Evolutionary conservation across 2,113 vertebrate genomes (phyloP), one percentile per base, ranked within the genome.

Genomic region (Semicossyphus pulcher): DNA sequence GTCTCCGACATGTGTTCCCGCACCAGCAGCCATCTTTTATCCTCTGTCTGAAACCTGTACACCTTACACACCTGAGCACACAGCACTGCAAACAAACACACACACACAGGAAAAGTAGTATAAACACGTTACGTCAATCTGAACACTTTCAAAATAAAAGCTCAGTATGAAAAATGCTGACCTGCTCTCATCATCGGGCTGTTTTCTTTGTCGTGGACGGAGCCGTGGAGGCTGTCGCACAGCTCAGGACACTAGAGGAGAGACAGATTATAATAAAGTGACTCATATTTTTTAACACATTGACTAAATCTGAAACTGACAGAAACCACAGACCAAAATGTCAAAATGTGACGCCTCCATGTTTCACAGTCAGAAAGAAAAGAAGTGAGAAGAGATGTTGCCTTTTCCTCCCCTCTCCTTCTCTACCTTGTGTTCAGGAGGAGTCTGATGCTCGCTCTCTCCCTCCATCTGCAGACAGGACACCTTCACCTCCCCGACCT

Each of bases 1-100:
- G 86, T 87, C 61, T 92, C 91, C 0, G 80, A 87, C 91, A 92
- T 81, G 84, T 89, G 84, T 0, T 92, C 91, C 25, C 79, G 58
- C 10, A 92, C 88, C 78, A 91, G 80, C 82, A 92, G 81, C 88
- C 91, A 86, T 11, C 85, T 31, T 2, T 58, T 67, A 14, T 88
- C 76, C 52, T 88, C 87, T 0, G 78, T 86, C 78, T 83, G 79
- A 51, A 92, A 91, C 68, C 88, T 37, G 87, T 89, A 81, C 45
- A 90, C 31, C 57, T 88, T 88, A 36, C 63, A 88, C 63, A 88
- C 37, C 39, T 77, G 78, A 9, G 60, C 39, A 59, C 87, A 86
- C 48, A 89, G 34, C 47, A 64, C 87, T 89, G 1, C 70, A 37
- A 57, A 23, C 78, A 72, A 41, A 70, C 68, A 49, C 39, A 62